Percentiles rank a stretch among this genome's conserved stretches.
Conservation (phyloP, 2,113 vertebrate species). For the Ceuthmochares aereus region DNA sequence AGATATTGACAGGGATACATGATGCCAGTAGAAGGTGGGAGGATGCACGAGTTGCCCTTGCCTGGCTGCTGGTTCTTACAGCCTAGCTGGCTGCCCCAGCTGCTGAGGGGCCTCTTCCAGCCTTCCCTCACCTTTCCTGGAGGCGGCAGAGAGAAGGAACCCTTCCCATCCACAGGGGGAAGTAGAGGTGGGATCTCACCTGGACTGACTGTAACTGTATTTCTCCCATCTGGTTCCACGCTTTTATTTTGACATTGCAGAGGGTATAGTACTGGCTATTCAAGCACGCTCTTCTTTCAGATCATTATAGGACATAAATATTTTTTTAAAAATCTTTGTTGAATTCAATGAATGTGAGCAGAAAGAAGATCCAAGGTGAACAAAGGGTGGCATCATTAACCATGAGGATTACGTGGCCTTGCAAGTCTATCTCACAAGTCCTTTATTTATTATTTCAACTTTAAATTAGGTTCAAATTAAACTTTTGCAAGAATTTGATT, state of each 20-base stretch:
- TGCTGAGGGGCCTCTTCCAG: background rate
- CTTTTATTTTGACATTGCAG: background rate
- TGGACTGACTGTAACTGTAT: background rate
- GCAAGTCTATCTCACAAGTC: background rate
- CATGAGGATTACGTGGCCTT: background rate
- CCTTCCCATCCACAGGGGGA: background rate
- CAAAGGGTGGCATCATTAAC: background rate
- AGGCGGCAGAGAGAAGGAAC: background rate
- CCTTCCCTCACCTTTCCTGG: too few species aligned
- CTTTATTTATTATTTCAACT: conserved; percentile 24
- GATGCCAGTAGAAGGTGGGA: background rate
- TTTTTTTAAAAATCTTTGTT: background rate
- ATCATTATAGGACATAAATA: background rate
- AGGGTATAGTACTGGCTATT: background rate
- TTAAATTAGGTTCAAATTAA: conserved; percentile 25
- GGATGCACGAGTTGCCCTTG: background rate
- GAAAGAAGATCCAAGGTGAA: conserved; percentile 2
- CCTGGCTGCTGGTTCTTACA: too few species aligned
- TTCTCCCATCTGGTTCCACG: background rate
- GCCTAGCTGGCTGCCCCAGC: background rate
- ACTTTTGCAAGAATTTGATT: background rate
- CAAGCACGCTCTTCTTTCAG: background rate
- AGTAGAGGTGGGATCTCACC: background rate
- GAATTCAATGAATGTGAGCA: background rate
- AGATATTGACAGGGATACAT: fast-evolving